Base-by-base conservation (phyloP, 2,113 vertebrate genomes). In the Lampris incognitus region DNA sequence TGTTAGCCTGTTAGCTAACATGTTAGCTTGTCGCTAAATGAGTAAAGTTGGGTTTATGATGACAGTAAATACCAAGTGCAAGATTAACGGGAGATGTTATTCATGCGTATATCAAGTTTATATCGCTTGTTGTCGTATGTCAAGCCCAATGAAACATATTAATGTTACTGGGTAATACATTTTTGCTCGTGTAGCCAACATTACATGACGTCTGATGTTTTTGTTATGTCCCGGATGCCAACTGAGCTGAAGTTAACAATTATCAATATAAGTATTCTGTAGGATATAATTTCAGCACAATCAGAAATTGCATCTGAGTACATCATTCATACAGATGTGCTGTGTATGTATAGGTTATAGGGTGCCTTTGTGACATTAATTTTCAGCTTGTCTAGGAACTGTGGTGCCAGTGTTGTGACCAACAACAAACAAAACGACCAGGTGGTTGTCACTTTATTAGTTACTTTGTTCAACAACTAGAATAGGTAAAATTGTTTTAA, bases 121-220 rank as follows among this genome's bases (percentile, higher is more conserved):
- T 37, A 38, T 58, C 24, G 24, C 38, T 6, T 38, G 37, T 39
- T 59, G 11, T 55, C 52, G n/a, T 55, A n/a, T 24, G 13, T 55
- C 52, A 55, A 55, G 24, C 52, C 24, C 3, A 11, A 36, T 3
- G 11, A 36, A 9, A 39, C 2, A 39, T 39, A 9, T 38, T 39
- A 39, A 2, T 39, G 57, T 59, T 58, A 11, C 38, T 6, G 57
- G 37, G 13, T 11, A 10, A 54, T 13, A 11, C 4, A 13, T 54
- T 59, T 76, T 81, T 85, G 70, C 50, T 69, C 83, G 78, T 73
- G 41, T 73, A 64, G 64, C 78, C 71, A 62, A 73, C 78, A 71
- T 66, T 72, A 81, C 71, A 67, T 87, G 88, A 88, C 83, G 88
- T 85, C 51, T 59, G 7, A 41, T 81, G 81, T 87, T 84, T 81